Evolutionary conservation across 2,888 invertebrate genomes (phyloP).

Genomic region (Sisyra terminalis): DNA sequence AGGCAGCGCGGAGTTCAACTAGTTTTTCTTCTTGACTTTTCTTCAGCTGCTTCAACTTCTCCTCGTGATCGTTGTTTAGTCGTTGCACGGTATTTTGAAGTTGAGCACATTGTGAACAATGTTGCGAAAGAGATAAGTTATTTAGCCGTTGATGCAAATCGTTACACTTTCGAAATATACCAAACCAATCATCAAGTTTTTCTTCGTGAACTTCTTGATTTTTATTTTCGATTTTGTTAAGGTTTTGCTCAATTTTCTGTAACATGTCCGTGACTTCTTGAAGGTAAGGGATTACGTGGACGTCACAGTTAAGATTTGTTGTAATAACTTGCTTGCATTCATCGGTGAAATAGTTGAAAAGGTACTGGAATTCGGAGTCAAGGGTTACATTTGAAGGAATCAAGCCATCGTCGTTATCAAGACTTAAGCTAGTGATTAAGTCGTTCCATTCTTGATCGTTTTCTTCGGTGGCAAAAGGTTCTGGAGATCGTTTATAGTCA

Average conservation of each 20-base stretch:
- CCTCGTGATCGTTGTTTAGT: conserved; percentile 18
- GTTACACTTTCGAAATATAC: conserved; percentile 38
- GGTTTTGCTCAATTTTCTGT: conserved; percentile 13
- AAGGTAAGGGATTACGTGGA: conserved; percentile 9
- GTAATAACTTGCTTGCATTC: conserved; percentile 40
- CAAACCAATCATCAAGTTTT: conserved; percentile 25
- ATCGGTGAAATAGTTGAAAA: conserved; percentile 43
- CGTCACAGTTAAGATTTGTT: not conserved
- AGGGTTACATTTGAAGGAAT: conserved; percentile 26
- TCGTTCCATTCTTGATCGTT: not conserved
- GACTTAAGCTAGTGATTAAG: conserved; percentile 20
- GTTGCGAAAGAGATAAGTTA: conserved; percentile 21
- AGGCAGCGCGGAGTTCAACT: conserved; percentile 20
- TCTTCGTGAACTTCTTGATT: conserved; percentile 8
- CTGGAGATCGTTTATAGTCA: conserved; percentile 22
- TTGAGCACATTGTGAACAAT: conserved; percentile 33
- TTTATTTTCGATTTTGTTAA: conserved; percentile 12
- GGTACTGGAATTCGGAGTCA: conserved; percentile 49
- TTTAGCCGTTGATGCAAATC: conserved; percentile 36
- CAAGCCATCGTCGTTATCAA: conserved; percentile 17
- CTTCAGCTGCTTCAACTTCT: conserved; percentile 17
- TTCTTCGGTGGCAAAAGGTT: not conserved
- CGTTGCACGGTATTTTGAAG: conserved; percentile 35
- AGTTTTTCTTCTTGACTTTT: conserved; percentile 23
- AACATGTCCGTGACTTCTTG: conserved; percentile 12